Percentiles rank a stretch among this genome's conserved stretches.
phyloP scores from a whole-genome alignment of 1,140 invertebrate species.

The Oscheius sp. region DNA sequence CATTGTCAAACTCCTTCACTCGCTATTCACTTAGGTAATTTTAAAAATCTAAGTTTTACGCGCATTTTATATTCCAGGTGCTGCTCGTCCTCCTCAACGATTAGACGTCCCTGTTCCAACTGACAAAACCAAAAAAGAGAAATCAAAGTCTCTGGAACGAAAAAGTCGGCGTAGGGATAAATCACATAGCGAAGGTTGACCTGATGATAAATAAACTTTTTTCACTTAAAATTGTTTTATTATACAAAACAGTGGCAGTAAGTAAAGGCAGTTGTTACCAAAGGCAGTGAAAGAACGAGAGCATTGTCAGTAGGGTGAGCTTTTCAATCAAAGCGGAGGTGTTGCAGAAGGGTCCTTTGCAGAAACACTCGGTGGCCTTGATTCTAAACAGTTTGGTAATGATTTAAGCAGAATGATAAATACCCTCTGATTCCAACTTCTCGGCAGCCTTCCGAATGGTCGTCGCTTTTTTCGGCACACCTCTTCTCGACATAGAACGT shows the following conservation, averaged over 20 bases:
- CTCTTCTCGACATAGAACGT: not conserved
- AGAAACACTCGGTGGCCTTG: not conserved
- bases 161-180: conserved; percentile 12
- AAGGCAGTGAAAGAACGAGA: not conserved
- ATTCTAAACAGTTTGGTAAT: not conserved
- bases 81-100: not conserved
- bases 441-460: not conserved
- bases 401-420: not conserved
- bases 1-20: conserved; percentile 44
- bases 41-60: not conserved
- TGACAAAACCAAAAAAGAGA: not conserved
- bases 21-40: conserved; percentile 11
- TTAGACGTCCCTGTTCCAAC: not conserved
- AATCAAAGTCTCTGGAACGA: conserved; percentile 3
- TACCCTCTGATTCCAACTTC: not conserved
- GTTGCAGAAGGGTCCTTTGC: not conserved
- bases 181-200: not conserved
- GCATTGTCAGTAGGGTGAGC: not conserved
- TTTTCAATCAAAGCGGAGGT: not conserved
- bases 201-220: not conserved
- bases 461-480: not conserved
- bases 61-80: not conserved
- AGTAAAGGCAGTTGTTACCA: too few species aligned
- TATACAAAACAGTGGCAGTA: too few species aligned
- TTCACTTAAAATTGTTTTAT: too few species aligned